phyloP scores from a whole-genome alignment of 2,113 vertebrate species.

The Diphyllodes magnificus region DNA sequence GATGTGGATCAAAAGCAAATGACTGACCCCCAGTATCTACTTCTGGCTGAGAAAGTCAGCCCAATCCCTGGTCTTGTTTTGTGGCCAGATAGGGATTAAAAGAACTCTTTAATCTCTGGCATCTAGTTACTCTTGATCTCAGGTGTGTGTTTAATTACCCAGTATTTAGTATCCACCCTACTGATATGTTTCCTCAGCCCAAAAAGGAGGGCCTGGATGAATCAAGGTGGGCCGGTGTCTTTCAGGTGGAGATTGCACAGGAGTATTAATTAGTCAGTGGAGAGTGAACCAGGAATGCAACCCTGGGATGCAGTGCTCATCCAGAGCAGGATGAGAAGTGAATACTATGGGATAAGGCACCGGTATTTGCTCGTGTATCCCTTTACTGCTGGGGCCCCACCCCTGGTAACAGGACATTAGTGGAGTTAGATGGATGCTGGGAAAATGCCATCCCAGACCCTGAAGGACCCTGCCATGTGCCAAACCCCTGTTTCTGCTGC shows the following conservation, averaged over 20 bases:
- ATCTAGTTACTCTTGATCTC: not conserved
- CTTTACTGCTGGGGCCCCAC: not conserved
- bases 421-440: not conserved
- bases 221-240: not conserved
- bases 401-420: not conserved
- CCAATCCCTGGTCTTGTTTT: not conserved
- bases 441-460: not conserved
- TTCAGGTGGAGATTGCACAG: not conserved
- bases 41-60: not conserved
- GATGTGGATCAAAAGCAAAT: not conserved
- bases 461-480: accelerated
- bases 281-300: not conserved
- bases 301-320: not conserved
- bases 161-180: not conserved
- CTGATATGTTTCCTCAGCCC: not conserved
- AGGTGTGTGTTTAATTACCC: not conserved
- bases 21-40: not conserved
- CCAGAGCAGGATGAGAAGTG: not conserved
- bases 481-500: not conserved
- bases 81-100: not conserved
- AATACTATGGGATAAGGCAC: not conserved
- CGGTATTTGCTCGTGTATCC: not conserved
- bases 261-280: not conserved
- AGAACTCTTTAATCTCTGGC: not conserved
- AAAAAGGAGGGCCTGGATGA: not conserved